These are phyloP conservation scores for Sisyra nigra DNA, from an alignment of 2,888 invertebrate genomes.

Conservation along the genomic window DNA sequence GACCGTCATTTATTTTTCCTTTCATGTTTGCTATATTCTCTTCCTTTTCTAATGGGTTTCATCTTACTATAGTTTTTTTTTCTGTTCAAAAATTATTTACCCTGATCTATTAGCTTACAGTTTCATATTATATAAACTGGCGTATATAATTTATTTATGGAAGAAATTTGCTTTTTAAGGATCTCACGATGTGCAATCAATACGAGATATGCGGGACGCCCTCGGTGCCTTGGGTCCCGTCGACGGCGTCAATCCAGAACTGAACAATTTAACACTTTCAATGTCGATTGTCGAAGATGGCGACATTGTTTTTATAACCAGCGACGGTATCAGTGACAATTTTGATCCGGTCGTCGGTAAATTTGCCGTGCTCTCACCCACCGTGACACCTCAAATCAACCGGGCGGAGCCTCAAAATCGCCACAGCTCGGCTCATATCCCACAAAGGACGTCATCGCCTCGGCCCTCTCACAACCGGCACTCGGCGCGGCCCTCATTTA, in stretches of 20 bases:
- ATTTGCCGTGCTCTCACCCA: conserved; percentile 42
- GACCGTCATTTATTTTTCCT: no score
- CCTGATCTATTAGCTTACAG: no score
- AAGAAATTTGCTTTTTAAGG: conserved; percentile 29
- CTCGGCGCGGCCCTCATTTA: conserved; percentile 15
- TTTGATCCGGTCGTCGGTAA: conserved; percentile 85
- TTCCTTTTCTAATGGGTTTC: no score
- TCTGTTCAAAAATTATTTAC: no score
- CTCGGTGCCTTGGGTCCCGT: conserved; percentile 78
- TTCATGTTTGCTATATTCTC: no score
- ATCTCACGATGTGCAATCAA: conserved; percentile 67
- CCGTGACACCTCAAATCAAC: conserved; percentile 13
- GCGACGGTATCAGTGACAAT: conserved; percentile 83
- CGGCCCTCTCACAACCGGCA: conserved; percentile 8
- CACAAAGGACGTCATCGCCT: conserved; percentile 11
- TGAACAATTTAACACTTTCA: conserved; percentile 73
- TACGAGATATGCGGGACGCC: conserved; percentile 79
- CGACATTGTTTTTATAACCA: conserved; percentile 73
- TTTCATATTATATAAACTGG: no score
- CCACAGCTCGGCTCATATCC: conserved; percentile 22
- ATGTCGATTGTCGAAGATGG: conserved; percentile 64
- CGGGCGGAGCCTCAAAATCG: conserved; percentile 26
- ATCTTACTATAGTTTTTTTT: no score
- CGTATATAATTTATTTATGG: no score
- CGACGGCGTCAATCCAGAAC: conserved; percentile 68